Evolutionary conservation across 2,888 invertebrate species (phyloP), one percentile per base, ranked within the genome.

Genomic region (Noctua fimbriata): DNA sequence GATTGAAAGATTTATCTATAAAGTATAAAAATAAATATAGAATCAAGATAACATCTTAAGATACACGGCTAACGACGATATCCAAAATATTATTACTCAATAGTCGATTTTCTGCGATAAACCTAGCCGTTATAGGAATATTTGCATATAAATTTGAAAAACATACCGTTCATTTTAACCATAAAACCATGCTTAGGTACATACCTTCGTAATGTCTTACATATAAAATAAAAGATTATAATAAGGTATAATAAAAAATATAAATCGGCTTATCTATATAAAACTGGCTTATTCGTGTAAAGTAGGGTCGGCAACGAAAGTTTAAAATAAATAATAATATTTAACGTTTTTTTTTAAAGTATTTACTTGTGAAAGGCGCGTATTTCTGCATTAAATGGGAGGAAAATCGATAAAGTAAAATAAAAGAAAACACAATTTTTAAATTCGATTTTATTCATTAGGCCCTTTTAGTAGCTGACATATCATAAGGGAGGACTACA

Each of bases 251-350:
- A 94, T 95, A 96, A 96, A 96, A 96, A 96, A 94, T 93, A 95
- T 94, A 94, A 97, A 96, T 96, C 96, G 95, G 96, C 96, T 97
- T 96, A 96, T 96, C 96, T 96, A 90, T 96, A 95, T 96, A 95
- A 96, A 96, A 95, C 96, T 95, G 92, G 95, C 95, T 96, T 94
- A 95, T 94, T 93, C 93, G 91, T 91, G 92, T 92, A 84, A 91
- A 88, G 96, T 94, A 96, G 82, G 82, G 95, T 92, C 90, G 87
- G 93, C 94, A 94, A 87, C 1, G 24, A 63, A 60, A 69, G n/a
- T 73, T 76, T 69, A 36, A 81, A 87, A 75, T 69, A n/a, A 69
- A 73, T 74, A 36, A 60, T 32, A 32, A 52, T 49, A 47, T 28
- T 3, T 44, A 6, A 67, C 16, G 16, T 9, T 21, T 65, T 32